Conservation (phyloP, 2,113 vertebrate species). For the Rattus rattus region DNA sequence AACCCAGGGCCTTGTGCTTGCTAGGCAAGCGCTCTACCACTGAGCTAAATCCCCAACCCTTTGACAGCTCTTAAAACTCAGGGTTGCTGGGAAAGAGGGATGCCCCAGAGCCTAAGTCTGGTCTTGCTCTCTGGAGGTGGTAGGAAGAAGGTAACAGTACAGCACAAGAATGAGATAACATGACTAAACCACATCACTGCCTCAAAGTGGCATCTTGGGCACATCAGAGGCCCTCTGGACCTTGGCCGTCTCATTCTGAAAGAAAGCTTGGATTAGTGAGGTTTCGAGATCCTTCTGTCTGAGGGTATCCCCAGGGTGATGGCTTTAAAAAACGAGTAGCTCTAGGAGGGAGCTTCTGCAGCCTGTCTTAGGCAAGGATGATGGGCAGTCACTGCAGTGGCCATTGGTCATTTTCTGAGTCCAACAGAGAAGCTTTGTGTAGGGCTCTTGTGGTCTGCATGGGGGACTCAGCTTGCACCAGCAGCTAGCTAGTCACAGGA, state of each 20-base stretch:
- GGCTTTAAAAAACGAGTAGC: not conserved
- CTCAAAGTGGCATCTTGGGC: not conserved
- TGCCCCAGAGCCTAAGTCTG: not conserved
- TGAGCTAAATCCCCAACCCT: too few relatives aligned
- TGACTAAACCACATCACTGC: too few relatives aligned
- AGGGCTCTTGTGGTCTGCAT: not conserved
- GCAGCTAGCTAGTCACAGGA: not conserved
- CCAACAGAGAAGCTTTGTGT: not conserved
- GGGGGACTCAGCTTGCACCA: not conserved
- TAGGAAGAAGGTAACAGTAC: not conserved
- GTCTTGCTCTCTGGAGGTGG: not conserved
- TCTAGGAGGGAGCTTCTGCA: accelerated
- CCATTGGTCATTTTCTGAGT: not conserved
- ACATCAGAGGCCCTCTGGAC: not conserved
- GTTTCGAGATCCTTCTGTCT: not conserved
- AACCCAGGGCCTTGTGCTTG: too few relatives aligned
- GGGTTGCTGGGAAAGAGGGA: not conserved
- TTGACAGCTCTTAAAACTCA: not conserved
- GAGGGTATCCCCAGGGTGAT: too few relatives aligned
- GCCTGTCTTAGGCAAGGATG: not conserved
- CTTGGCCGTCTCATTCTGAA: not conserved
- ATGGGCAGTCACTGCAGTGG: not conserved
- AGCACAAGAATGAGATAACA: not conserved
- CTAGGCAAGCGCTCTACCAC: too few relatives aligned
- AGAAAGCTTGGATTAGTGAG: not conserved